Conservation (phyloP, 2,888 invertebrate species). For the Cosmia trapezina region DNA sequence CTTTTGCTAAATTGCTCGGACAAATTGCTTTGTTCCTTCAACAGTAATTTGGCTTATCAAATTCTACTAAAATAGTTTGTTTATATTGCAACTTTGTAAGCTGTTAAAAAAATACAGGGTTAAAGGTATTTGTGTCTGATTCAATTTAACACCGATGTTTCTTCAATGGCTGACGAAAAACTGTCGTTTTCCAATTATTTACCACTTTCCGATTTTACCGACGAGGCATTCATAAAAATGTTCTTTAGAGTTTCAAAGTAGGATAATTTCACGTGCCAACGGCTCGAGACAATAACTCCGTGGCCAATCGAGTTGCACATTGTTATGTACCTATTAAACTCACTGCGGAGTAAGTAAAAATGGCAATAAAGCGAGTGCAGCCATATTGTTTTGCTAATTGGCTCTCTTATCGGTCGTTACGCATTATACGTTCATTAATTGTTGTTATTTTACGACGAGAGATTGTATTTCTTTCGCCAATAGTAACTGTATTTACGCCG, state of each 20-base stretch:
- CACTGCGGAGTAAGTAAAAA: slow-evolving; percentile 71
- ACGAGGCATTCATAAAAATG: slow-evolving; percentile 49
- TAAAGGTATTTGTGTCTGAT: neutral
- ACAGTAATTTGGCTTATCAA: slow-evolving; percentile 33
- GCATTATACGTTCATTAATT: slow-evolving; percentile 84
- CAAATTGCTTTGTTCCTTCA: slow-evolving; percentile 29
- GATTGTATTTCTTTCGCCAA: slow-evolving; percentile 79
- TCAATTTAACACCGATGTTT: slow-evolving; percentile 13
- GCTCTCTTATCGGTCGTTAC: slow-evolving; percentile 82
- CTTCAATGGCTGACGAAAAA: slow-evolving; percentile 24
- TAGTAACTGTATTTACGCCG: slow-evolving; percentile 66
- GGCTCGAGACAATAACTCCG: slow-evolving; percentile 73
- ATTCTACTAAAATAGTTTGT: slow-evolving; percentile 10
- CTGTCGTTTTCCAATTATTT: slow-evolving; percentile 44
- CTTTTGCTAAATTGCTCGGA: slow-evolving; percentile 17
- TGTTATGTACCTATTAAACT: slow-evolving; percentile 70
- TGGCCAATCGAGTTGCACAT: slow-evolving; percentile 74
- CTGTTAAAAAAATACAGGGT: neutral
- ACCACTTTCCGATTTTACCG: slow-evolving; percentile 47
- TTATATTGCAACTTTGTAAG: slow-evolving; percentile 18
- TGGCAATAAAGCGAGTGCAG: slow-evolving; percentile 71
- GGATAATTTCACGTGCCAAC: slow-evolving; percentile 74
- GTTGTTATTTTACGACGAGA: slow-evolving; percentile 81
- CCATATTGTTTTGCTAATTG: slow-evolving; percentile 85
- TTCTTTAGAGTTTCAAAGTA: slow-evolving; percentile 65